Percentiles rank a stretch among this genome's conserved stretches.
These are phyloP conservation scores for Dynastes maya DNA, from an alignment of 2,888 invertebrate species.

Conservation along the genomic window DNA sequence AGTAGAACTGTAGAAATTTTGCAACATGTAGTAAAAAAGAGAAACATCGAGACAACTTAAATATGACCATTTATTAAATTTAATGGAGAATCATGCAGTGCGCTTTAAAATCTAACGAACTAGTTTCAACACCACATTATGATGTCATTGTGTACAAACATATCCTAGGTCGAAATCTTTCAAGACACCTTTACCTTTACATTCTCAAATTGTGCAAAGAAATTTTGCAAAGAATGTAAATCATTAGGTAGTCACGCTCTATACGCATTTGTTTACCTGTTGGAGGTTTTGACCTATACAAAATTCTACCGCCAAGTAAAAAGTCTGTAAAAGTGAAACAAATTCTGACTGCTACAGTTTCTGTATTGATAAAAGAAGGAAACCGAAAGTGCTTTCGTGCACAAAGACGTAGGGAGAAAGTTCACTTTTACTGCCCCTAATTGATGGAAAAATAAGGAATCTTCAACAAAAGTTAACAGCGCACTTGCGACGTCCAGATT, in stretches of 20 bases:
- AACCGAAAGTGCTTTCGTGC: conserved; percentile 46
- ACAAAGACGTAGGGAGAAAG: conserved; percentile 9
- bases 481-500: not conserved
- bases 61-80: no score
- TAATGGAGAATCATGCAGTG: no score
- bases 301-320: not conserved
- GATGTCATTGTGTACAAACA: no score
- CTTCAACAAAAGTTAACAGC: not conserved
- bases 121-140: no score
- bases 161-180: no score
- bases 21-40: no score
- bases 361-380: conserved; percentile 15
- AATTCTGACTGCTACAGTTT: not conserved
- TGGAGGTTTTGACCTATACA: conserved; percentile 6
- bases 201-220: not conserved
- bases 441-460: conserved; percentile 1
- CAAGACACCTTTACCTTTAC: not conserved
- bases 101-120: no score
- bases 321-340: conserved; percentile 23
- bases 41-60: no score
- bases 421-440: conserved; percentile 34
- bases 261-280: conserved; percentile 31
- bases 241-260: conserved; percentile 18
- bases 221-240: conserved; percentile 18
- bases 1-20: no score